Conservation (phyloP, 2,113 vertebrate genomes). For the Turdus rufiventris region DNA sequence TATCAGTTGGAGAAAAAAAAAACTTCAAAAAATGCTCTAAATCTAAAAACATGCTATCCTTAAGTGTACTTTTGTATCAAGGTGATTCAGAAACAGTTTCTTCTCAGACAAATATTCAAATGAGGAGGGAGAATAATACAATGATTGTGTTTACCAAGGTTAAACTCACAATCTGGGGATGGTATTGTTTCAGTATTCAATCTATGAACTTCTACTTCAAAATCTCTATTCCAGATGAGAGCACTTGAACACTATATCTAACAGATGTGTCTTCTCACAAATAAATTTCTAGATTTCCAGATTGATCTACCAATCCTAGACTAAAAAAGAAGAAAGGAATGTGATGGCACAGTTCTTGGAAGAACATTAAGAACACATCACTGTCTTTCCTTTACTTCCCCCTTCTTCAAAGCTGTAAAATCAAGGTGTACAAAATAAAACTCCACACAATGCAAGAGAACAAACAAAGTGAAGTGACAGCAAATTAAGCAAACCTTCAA, state of each 20-base stretch:
- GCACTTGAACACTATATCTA: background rate
- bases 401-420: background rate
- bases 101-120: background rate
- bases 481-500: background rate
- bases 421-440: background rate
- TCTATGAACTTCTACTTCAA: background rate
- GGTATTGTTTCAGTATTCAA: background rate
- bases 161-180: background rate
- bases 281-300: background rate
- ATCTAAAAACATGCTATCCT: background rate
- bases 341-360: background rate
- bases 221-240: background rate
- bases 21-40: background rate
- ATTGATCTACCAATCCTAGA: background rate
- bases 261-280: background rate
- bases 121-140: background rate
- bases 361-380: background rate
- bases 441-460: background rate
- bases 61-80: background rate
- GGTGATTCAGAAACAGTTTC: slow-evolving; percentile 3
- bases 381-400: background rate
- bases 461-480: background rate
- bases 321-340: background rate
- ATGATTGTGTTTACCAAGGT: background rate
- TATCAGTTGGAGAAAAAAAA: background rate